Evolutionary conservation across 2,888 invertebrate species (phyloP), one percentile per base, ranked within the genome.

Genomic region (Hypsopygia costalis): DNA sequence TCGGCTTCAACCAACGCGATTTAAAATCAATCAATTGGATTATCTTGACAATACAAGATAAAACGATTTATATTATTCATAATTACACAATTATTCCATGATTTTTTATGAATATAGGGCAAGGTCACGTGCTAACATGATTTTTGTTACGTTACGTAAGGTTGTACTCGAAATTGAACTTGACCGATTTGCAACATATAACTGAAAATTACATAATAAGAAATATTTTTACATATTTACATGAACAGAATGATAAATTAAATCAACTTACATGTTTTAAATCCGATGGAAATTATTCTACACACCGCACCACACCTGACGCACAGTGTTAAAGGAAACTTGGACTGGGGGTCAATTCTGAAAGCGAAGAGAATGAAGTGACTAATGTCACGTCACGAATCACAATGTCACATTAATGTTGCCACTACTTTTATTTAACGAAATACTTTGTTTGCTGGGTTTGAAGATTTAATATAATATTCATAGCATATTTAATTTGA

Each of bases 61-160:
- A 32, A n/a, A 2, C 3, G 7, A 9, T 32, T 32, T 32, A 8
- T 16, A 32, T 0, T 25, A 25, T 9, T 7, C n/a, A n/a, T n/a
- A n/a, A 16, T 16, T 16, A 16, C 16, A 16, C 4, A 16, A 16
- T 16, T 16, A 16, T 3, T 3, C 3, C 16, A 2, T 4, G 16
- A 16, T 31, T 55, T n/a, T 52, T 47, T 61, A 45, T 46, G 67
- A 52, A 69, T n/a, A n/a, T 77, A 55, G 80, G 58, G 55, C 85
- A 88, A 86, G 86, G 87, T 86, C 87, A 86, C 83, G 82, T 83
- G 85, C 77, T 74, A 78, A 71, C 73, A 72, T 79, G 77, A 82
- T 25, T 77, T 79, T 63, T 70, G 75, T 77, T 80, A 76, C 45
- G 76, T 87, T 87, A 88, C 87, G 86, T 88, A 88, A 87, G 86